A percentile compares a stretch with the other conserved stretches of the same genome.
Evolutionary conservation across 2,113 vertebrate species (phyloP).

Genomic region (Ageneiosus marmoratus): DNA sequence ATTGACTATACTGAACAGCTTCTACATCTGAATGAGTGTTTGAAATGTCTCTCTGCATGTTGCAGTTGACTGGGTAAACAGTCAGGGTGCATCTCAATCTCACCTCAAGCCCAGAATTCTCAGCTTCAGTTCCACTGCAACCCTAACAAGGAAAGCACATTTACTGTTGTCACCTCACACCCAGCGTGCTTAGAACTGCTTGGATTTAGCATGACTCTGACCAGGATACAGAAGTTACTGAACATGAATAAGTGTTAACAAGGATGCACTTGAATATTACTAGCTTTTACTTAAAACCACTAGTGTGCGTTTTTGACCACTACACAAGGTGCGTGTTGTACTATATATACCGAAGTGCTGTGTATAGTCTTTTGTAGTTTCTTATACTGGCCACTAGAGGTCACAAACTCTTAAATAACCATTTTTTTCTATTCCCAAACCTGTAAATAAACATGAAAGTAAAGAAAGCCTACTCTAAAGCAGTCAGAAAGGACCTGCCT

Average conservation of each 20-base stretch:
- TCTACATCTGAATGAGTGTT: not conserved
- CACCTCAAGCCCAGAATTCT: not conserved
- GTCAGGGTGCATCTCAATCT: not conserved
- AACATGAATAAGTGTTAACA: not conserved
- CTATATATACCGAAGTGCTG: too few relatives aligned
- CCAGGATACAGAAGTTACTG: not conserved
- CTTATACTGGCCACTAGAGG: slow-evolving; percentile 18
- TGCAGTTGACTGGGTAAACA: not conserved
- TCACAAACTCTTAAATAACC: not conserved
- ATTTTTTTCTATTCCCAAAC: not conserved
- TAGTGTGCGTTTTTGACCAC: not conserved
- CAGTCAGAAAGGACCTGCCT: not conserved
- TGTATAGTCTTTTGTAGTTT: not conserved
- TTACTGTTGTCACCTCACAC: not conserved
- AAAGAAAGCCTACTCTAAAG: not conserved
- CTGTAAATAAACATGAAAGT: not conserved
- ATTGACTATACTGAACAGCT: not conserved
- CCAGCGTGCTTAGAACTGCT: not conserved
- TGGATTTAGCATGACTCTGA: not conserved
- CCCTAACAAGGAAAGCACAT: not conserved
- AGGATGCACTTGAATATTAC: too few relatives aligned
- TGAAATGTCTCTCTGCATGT: not conserved
- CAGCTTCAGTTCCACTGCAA: not conserved
- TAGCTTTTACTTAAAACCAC: too few relatives aligned
- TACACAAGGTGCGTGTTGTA: not conserved